These are phyloP conservation scores for Heliconius hortense DNA, from an alignment of 2,888 invertebrate species.

Conservation along the genomic window DNA sequence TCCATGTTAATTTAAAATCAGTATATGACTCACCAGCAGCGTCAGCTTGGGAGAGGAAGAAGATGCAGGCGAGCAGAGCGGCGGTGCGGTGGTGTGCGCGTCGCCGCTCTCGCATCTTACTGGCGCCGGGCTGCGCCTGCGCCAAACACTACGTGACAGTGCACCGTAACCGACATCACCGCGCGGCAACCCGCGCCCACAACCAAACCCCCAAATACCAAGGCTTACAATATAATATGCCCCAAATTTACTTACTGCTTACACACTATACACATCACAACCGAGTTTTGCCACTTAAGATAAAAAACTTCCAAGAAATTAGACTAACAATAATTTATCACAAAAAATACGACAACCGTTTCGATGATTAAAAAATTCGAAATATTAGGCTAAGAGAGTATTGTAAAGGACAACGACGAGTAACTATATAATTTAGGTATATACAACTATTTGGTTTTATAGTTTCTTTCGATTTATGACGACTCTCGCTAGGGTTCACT, in stretches of 20 bases:
- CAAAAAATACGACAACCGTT: slow-evolving; percentile 82
- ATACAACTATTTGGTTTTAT: slow-evolving; percentile 47
- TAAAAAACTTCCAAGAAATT: slow-evolving; percentile 35
- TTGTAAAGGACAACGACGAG: slow-evolving; percentile 64
- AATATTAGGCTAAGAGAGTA: slow-evolving; percentile 52
- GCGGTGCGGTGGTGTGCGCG: slow-evolving; percentile 73
- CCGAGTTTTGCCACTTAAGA: slow-evolving; percentile 79
- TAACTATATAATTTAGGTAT: slow-evolving; percentile 46
- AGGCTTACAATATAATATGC: slow-evolving; percentile 17
- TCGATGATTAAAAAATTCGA: slow-evolving; percentile 76
- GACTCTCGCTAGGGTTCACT: slow-evolving; percentile 56
- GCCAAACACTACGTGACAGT: slow-evolving; percentile 71
- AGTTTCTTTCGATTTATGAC: slow-evolving; percentile 47
- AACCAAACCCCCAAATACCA: slow-evolving; percentile 41
- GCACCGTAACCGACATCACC: slow-evolving; percentile 67
- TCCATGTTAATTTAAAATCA: slow-evolving; percentile 38
- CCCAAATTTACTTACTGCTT: slow-evolving; percentile 66
- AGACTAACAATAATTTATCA: slow-evolving; percentile 61
- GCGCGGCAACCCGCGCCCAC: slow-evolving; percentile 61
- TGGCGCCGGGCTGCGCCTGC: slow-evolving; percentile 80
- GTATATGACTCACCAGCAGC: slow-evolving; percentile 68
- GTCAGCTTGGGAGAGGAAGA: slow-evolving; percentile 74
- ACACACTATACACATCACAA: slow-evolving; percentile 80
- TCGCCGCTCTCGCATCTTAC: slow-evolving; percentile 80
- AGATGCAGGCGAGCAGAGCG: slow-evolving; percentile 74